Conservation (phyloP, 1,140 invertebrate genomes). For the Heliconius himera region DNA sequence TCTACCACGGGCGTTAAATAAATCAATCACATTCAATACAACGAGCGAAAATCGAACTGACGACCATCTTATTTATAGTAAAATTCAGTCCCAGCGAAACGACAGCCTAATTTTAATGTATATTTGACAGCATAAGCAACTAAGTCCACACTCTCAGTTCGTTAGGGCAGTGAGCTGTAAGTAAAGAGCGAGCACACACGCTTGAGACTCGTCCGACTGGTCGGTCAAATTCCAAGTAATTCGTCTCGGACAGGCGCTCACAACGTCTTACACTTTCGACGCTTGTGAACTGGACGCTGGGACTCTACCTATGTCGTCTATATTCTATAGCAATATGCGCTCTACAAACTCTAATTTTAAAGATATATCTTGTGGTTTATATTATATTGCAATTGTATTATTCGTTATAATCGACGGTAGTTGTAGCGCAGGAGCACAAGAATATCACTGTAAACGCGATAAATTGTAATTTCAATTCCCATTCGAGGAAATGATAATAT, state of each 20-base stretch:
- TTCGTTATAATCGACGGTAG: no score
- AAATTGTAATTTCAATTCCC: no score
- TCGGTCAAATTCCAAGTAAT: constrained; percentile 71
- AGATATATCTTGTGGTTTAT: neutral
- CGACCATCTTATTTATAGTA: no score
- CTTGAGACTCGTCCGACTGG: constrained; percentile 61
- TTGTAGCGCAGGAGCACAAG: no score
- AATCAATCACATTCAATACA: no score
- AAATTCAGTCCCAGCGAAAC: no score
- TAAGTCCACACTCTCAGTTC: neutral
- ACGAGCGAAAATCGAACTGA: no score
- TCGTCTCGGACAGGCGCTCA: constrained; percentile 63
- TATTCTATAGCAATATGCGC: neutral
- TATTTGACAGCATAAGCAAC: neutral
- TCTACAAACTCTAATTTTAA: neutral
- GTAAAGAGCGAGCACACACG: neutral
- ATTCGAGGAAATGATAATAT: no score
- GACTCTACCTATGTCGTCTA: neutral
- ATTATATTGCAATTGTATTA: neutral
- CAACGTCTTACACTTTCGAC: constrained; percentile 67
- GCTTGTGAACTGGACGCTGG: constrained; percentile 38
- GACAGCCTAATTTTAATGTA: no score
- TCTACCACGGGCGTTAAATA: no score
- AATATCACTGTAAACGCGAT: no score
- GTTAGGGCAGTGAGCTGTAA: constrained; percentile 2